Percentiles rank a stretch among this genome's conserved stretches.
These are phyloP conservation scores for Disparrhopalites patrizii DNA, from an alignment of 2,888 invertebrate genomes.

Conservation along the genomic window DNA sequence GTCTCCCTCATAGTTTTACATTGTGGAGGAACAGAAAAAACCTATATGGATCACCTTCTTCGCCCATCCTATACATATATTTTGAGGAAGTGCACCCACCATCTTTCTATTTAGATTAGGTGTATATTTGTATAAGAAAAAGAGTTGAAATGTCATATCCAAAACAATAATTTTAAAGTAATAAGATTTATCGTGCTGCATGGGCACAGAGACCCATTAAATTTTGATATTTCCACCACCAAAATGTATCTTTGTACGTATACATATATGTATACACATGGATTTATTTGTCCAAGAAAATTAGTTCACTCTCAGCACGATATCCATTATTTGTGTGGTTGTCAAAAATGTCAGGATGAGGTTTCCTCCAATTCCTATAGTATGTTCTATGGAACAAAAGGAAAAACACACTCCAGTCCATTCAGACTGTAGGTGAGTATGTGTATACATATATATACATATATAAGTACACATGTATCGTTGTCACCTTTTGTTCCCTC, in stretches of 20 bases:
- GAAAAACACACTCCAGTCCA: neutral
- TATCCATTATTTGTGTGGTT: neutral
- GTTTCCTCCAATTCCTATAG: no score
- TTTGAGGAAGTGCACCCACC: no score
- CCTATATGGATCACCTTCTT: no score
- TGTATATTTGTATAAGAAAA: no score
- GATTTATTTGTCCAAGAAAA: neutral
- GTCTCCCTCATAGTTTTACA: no score
- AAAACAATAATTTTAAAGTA: no score
- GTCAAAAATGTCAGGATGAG: constrained; percentile 4
- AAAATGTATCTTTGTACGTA: neutral
- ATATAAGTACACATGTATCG: neutral
- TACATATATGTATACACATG: neutral
- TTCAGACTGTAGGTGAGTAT: neutral
- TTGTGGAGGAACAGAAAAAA: no score
- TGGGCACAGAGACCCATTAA: neutral
- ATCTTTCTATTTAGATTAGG: no score
- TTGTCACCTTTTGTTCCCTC: neutral
- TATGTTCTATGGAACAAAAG: no score
- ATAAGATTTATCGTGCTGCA: neutral
- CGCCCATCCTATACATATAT: no score
- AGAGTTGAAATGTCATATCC: no score
- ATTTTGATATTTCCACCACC: neutral
- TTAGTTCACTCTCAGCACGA: neutral
- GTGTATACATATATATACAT: neutral